These are phyloP conservation scores for Geotrupes spiniger DNA, from an alignment of 2,888 invertebrate genomes.

Conservation along the genomic window DNA sequence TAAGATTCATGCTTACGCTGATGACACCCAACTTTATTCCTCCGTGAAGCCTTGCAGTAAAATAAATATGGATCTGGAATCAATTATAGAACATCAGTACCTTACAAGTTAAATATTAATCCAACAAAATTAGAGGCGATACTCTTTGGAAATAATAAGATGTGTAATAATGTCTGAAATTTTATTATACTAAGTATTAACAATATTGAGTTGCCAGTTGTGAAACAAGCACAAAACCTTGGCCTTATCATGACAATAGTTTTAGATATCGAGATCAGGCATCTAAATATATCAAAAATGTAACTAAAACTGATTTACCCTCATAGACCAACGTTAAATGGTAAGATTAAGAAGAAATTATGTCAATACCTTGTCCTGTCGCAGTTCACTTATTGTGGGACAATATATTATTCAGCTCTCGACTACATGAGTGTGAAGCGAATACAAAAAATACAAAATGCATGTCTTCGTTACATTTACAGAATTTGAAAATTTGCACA, in stretches of 20 bases:
- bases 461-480: constrained; percentile 10
- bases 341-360: no score
- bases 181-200: neutral
- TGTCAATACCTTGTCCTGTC: constrained; percentile 8
- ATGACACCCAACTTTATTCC: no score
- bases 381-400: constrained; percentile 14
- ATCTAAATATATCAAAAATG: neutral
- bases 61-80: no score
- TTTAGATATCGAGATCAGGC: neutral
- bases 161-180: neutral
- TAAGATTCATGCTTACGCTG: no score
- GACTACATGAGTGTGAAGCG: neutral
- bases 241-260: neutral
- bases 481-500: constrained; percentile 8
- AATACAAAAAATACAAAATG: constrained; percentile 10
- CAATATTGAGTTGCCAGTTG: neutral
- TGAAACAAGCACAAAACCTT: neutral
- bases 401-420: neutral
- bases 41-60: no score
- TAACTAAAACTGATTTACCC: neutral
- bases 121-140: neutral
- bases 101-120: no score
- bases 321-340: neutral
- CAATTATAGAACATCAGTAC: no score
- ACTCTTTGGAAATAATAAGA: neutral